These are phyloP conservation scores for Lithobates pipiens DNA, from an alignment of 2,797 vertebrate genomes.

Conservation along the genomic window DNA sequence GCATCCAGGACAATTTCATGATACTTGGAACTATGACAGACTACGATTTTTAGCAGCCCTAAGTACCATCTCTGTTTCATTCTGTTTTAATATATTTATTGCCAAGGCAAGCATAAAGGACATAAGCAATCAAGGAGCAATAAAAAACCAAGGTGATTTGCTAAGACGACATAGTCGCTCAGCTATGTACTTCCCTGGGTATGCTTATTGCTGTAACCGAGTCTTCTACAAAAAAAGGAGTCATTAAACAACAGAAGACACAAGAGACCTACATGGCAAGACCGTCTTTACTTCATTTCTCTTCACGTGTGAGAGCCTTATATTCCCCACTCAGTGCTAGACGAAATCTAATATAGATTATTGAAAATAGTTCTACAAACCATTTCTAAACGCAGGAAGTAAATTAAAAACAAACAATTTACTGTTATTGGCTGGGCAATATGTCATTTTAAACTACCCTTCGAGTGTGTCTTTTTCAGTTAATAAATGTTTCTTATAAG, in stretches of 20 bases:
- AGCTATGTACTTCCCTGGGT: slow-evolving; percentile 45
- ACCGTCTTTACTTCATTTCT: slow-evolving; percentile 49
- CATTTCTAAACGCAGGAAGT: slow-evolving; percentile 52
- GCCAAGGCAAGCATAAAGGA: slow-evolving; percentile 46
- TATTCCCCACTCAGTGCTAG: slow-evolving; percentile 59
- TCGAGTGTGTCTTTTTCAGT: slow-evolving; percentile 56
- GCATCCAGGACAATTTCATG: slow-evolving; percentile 31
- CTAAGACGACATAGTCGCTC: slow-evolving; percentile 42
- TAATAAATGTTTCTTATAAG: slow-evolving; percentile 61
- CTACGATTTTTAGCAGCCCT: slow-evolving; percentile 30
- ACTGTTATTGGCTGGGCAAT: slow-evolving; percentile 56
- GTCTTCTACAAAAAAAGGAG: slow-evolving; percentile 52
- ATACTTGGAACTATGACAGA: slow-evolving; percentile 38
- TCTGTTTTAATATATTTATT: slow-evolving; percentile 56
- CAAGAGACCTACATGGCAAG: slow-evolving; percentile 41
- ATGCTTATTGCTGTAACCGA: slow-evolving; percentile 48
- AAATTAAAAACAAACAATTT: slow-evolving; percentile 63
- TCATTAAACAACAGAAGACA: slow-evolving; percentile 51
- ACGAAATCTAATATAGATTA: slow-evolving; percentile 63
- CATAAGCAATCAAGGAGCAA: slow-evolving; percentile 49
- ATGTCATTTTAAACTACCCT: slow-evolving; percentile 60
- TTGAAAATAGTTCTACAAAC: slow-evolving; percentile 59
- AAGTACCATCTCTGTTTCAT: slow-evolving; percentile 46
- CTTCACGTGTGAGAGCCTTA: slow-evolving; percentile 50
- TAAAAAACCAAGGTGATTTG: slow-evolving; percentile 56